Conservation (phyloP, 2,797 vertebrate species). For the Macroramphosus scolopax region DNA sequence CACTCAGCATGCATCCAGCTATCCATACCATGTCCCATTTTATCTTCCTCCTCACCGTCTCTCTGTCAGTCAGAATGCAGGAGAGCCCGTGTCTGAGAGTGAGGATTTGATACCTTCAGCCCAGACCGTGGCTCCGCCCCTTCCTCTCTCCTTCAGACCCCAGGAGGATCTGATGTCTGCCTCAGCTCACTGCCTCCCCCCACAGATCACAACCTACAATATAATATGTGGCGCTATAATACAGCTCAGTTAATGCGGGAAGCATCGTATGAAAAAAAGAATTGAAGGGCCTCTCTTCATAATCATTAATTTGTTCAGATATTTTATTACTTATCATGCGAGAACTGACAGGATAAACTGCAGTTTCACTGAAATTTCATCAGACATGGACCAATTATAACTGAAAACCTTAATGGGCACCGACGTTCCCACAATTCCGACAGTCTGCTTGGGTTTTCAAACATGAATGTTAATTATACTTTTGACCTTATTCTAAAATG, state of each 20-base stretch:
- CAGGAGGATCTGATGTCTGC: slow-evolving; percentile 21
- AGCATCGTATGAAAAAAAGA: too few species aligned
- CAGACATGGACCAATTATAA: too few species aligned
- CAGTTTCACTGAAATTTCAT: too few species aligned
- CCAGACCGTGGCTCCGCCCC: slow-evolving; percentile 27
- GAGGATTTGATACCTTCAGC: slow-evolving; percentile 57
- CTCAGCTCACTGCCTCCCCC: slow-evolving; percentile 52
- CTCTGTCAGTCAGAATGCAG: slow-evolving; percentile 48
- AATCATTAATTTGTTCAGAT: slow-evolving; percentile 1
- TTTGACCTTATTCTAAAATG: slow-evolving; percentile 38
- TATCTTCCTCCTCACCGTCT: slow-evolving; percentile 37
- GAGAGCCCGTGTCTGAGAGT: slow-evolving; percentile 49
- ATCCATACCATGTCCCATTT: slow-evolving; percentile 33
- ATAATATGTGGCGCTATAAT: background rate
- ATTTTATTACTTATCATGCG: background rate
- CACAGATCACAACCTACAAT: slow-evolving; percentile 31
- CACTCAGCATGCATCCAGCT: slow-evolving; percentile 35
- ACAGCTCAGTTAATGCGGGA: too few species aligned
- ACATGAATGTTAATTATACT: background rate
- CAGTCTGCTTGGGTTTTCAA: too few species aligned
- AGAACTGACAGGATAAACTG: background rate
- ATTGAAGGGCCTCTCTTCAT: background rate
- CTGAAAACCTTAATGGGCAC: too few species aligned
- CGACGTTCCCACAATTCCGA: too few species aligned
- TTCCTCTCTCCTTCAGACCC: slow-evolving; percentile 21